Base-by-base conservation (phyloP, 2,888 invertebrate species). In the Heteropelma amictum region DNA sequence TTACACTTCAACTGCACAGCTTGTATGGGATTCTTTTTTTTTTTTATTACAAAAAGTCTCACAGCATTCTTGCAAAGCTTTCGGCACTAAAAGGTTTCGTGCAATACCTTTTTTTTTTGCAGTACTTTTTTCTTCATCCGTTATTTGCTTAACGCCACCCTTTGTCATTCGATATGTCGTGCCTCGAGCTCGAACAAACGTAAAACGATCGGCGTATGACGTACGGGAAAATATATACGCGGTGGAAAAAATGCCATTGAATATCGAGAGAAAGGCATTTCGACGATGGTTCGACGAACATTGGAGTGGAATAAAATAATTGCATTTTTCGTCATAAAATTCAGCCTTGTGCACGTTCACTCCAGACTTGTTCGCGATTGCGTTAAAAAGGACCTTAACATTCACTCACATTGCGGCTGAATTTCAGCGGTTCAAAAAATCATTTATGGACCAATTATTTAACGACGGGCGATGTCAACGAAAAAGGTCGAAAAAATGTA, bases 1-100 rank as follows among this genome's bases (percentile, higher is more conserved):
- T 83, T 81, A 79, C 79, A 79, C 79, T 77, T 73, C 77, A 69
- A 4, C 73, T 72, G 40, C 75, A 69, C 72, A 80, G 72, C 82
- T 75, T 76, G 75, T 80, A 79, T 6, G 40, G 0, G 14, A 30
- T 33, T 53, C 28, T n/a, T 49, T 26, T 1, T 23, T 12, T 26
- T 26, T 7, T 17, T 30, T 30, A 8, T 5, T 30, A 17, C 30
- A 53, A 35, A 3, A n/a, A 54, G 8, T 5, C 21, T 21, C 19
- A 6, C 4, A 19, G 30, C n/a, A 17, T 19, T n/a, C n/a, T n/a
- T n/a, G n/a, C 17, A 19, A 21, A 35, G 28, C 14, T 28, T 14
- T 17, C 21, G 6, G 23, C n/a, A 28, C 26, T 65, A 17, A 19
- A 35, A 38, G 60, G 14, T 30, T 56, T 51, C 23, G 23, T 47